Percentiles rank a stretch among this genome's conserved stretches.
These are phyloP conservation scores for Caenorhabditis virilis DNA, from an alignment of 2,888 invertebrate genomes.

Conservation along the genomic window DNA sequence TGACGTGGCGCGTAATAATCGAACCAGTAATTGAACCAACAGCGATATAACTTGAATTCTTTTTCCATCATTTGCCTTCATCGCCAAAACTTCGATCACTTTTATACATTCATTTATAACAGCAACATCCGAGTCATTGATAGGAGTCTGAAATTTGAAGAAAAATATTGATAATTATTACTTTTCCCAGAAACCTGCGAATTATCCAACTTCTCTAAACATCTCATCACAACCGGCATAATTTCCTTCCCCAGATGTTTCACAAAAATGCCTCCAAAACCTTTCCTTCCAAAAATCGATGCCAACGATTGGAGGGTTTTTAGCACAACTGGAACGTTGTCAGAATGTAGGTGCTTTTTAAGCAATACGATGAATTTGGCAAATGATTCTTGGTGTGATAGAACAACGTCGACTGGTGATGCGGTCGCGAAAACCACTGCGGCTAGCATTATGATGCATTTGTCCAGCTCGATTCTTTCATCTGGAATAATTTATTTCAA, in stretches of 20 bases:
- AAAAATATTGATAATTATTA: no score
- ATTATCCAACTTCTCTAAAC: constrained; percentile 8
- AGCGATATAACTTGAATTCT: constrained; percentile 83
- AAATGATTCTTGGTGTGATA: constrained; percentile 45
- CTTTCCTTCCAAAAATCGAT: constrained; percentile 79
- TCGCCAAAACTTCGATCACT: constrained; percentile 79
- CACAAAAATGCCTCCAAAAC: constrained; percentile 72
- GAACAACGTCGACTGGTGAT: constrained; percentile 74
- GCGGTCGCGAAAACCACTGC: constrained; percentile 86
- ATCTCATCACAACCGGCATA: constrained; percentile 23
- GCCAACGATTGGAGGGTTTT: constrained; percentile 82
- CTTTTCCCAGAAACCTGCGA: no score
- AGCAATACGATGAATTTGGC: constrained; percentile 35
- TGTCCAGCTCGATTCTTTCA: constrained; percentile 73
- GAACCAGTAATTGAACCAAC: constrained; percentile 86
- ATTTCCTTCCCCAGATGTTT: constrained; percentile 34
- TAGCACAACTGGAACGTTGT: constrained; percentile 75
- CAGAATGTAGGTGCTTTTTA: constrained; percentile 38
- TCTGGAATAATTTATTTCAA: constrained; percentile 21
- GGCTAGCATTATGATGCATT: constrained; percentile 84
- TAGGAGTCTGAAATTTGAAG: no score
- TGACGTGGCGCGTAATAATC: constrained; percentile 78
- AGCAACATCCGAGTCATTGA: constrained; percentile 77
- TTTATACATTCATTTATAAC: constrained; percentile 79
- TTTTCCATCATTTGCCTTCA: constrained; percentile 78